Conservation (phyloP, 2,888 invertebrate species). For the Kuschelorhynchus macadamiae region DNA sequence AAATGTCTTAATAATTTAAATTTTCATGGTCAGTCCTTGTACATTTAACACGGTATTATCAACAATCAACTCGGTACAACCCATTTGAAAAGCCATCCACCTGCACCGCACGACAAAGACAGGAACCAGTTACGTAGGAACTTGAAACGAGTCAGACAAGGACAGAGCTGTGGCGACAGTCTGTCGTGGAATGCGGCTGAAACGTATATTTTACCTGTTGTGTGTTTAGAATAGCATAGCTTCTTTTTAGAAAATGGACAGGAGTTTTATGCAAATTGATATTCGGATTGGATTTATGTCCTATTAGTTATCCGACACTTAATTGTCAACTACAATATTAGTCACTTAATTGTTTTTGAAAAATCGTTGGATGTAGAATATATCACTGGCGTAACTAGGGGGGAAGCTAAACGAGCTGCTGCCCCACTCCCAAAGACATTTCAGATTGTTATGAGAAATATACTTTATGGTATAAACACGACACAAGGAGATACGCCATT, state of each 20-base stretch:
- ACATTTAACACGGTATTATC: conserved; percentile 27
- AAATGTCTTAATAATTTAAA: too few species aligned
- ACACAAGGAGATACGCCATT: too few species aligned
- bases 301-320: background rate
- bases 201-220: conserved; percentile 66
- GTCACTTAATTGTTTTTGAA: too few species aligned
- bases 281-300: background rate
- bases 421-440: too few species aligned
- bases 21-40: background rate
- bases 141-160: conserved; percentile 30
- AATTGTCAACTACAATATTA: too few species aligned
- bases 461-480: too few species aligned
- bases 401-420: too few species aligned
- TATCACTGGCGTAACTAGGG: too few species aligned
- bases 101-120: conserved; percentile 36
- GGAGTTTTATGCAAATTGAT: conserved; percentile 20
- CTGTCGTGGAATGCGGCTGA: conserved; percentile 68
- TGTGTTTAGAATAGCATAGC: conserved; percentile 28
- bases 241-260: conserved; percentile 18
- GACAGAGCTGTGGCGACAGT: conserved; percentile 65
- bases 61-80: conserved; percentile 44
- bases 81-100: conserved; percentile 40
- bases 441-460: too few species aligned
- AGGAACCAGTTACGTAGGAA: background rate
- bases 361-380: too few species aligned